A percentile compares a stretch with the other conserved stretches of the same genome.
phyloP scores from a whole-genome alignment of 2,888 invertebrate genomes.

The Diaprepes abbreviatus region DNA sequence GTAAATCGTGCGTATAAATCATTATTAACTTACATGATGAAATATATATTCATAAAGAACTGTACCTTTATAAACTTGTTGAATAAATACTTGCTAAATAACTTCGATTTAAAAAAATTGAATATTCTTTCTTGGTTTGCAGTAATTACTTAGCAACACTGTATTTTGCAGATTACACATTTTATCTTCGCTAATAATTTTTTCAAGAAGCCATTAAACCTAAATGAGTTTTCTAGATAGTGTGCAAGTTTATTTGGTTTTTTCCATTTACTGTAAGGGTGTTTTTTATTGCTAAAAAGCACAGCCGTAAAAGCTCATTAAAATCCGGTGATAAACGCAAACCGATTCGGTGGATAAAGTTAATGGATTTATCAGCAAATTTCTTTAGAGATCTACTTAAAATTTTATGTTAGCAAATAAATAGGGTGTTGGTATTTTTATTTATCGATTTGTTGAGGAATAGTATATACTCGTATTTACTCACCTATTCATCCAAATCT shows the following conservation, averaged over 20 bases:
- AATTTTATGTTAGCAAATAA: not conserved
- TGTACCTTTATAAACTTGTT: too few species aligned
- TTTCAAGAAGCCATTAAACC: conserved; percentile 45
- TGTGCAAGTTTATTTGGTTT: conserved; percentile 46
- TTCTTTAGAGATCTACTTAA: not conserved
- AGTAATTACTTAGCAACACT: too few species aligned
- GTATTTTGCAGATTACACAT: not conserved
- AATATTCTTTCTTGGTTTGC: too few species aligned
- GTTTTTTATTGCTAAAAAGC: conserved; percentile 46
- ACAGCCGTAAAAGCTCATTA: conserved; percentile 47
- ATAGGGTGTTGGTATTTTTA: not conserved
- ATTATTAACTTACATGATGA: too few species aligned
- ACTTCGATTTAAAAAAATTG: too few species aligned
- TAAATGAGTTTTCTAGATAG: conserved; percentile 47
- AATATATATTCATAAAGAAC: too few species aligned
- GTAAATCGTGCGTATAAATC: too few species aligned
- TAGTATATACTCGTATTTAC: too few species aligned
- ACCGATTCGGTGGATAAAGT: conserved; percentile 36
- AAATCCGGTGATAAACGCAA: conserved; percentile 44
- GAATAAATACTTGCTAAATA: too few species aligned
- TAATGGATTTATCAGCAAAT: conserved; percentile 41
- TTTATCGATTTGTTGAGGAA: too few species aligned
- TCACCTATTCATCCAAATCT: too few species aligned
- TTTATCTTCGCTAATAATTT: conserved; percentile 29
- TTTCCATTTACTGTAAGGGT: conserved; percentile 35